Base-by-base conservation (phyloP, 2,888 invertebrate species). In the Phyto melanocephala region DNA sequence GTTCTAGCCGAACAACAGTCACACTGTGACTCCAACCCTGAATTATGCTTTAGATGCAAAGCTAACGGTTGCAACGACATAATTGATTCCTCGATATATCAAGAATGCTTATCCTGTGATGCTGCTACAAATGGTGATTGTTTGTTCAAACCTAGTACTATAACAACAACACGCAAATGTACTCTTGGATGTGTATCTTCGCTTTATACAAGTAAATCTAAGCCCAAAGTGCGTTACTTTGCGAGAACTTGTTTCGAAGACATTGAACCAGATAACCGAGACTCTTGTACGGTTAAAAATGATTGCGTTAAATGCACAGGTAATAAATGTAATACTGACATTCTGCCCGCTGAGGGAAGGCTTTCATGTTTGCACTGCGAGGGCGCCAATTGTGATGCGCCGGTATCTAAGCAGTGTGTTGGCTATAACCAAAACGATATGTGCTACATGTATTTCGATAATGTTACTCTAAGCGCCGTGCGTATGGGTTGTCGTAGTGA, bases 191-290 rank as follows among this genome's bases (percentile, higher is more conserved):
- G 87, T 54, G 70, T 86, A 11, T 71, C 85, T 0, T 81, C 86
- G 0, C 70, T 86, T 4, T 86, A 87, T 80, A 56, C 83, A 0
- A 75, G 85, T 1, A 84, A 84, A 62, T 50, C 75, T 6, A 75
- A 81, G 65, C 24, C 72, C 0, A 42, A 74, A 4, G 37, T 83
- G 7, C 45, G 58, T 10, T 84, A 87, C 58, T 76, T 87, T 37
- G 85, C 85, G 0, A 84, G 87, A 17, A 82, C 85, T n/a, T 87
- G 87, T 47, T 74, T 84, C 11, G 87, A 87, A 13, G 87, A 87
- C 24, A 79, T 86, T n/a, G 86, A 86, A 28, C 6, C 37, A 1
- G 85, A 86, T 8, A 72, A 86, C 62, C 84, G 84, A 2, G 78
- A 80, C 1, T 60, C 58, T 5, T 87, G 86, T 37, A 80, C 62